Conservation (phyloP, 2,113 vertebrate genomes). For the Brevimyrus niger region DNA sequence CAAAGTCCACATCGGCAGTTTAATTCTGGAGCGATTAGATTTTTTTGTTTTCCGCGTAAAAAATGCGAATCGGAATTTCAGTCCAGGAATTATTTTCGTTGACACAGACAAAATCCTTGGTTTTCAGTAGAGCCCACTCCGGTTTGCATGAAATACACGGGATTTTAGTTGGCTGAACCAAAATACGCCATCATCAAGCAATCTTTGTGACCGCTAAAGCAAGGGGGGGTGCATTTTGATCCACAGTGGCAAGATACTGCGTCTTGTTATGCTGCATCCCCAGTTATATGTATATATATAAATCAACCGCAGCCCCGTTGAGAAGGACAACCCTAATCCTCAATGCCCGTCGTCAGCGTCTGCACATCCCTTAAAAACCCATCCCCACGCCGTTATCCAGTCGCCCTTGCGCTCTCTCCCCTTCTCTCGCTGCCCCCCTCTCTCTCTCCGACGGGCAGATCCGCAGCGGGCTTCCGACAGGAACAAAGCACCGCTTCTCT, state of each 20-base stretch:
- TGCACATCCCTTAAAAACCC: neutral
- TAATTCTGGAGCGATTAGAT: neutral
- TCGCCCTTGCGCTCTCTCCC: neutral
- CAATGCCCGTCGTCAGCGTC: neutral
- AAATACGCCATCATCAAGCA: neutral
- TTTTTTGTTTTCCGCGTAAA: neutral
- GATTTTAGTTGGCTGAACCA: neutral
- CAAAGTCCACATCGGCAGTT: neutral
- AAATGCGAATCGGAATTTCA: neutral
- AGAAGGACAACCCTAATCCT: neutral
- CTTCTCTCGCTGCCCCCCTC: neutral
- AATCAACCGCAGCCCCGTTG: neutral
- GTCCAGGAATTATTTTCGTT: neutral
- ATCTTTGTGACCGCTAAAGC: neutral
- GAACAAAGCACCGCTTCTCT: constrained; percentile 20
- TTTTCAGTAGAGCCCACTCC: too few relatives aligned
- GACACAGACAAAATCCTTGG: neutral
- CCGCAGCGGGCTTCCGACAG: neutral
- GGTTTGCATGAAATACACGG: neutral
- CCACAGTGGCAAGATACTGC: neutral
- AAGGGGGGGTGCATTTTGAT: neutral
- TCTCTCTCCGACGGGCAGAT: neutral
- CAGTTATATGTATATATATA: neutral
- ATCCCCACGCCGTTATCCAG: neutral
- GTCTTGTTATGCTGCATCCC: constrained; percentile 4